Evolutionary conservation across 2,797 vertebrate species (phyloP).

Genomic region (Morus bassanus): DNA sequence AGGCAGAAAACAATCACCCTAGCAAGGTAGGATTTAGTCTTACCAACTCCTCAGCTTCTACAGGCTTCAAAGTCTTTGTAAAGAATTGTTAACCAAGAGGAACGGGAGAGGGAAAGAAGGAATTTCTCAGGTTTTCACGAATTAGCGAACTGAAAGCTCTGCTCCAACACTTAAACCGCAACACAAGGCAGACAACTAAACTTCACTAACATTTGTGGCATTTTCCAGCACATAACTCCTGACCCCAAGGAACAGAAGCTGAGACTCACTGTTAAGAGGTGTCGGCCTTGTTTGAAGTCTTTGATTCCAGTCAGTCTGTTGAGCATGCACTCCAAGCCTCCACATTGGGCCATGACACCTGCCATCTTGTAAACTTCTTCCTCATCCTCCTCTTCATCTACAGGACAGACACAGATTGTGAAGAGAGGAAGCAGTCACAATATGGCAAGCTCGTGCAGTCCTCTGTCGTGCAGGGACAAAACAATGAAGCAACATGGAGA

Average conservation of each 20-base stretch:
- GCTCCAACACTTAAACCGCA: background rate
- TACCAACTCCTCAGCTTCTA: background rate
- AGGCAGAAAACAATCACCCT: background rate
- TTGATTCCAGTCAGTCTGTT: slow-evolving; percentile 95
- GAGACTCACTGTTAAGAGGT: slow-evolving; percentile 90
- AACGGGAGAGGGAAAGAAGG: background rate
- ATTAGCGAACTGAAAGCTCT: background rate
- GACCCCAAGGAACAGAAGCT: background rate
- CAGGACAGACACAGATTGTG: background rate
- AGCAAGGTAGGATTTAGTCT: background rate
- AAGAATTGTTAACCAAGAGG: background rate
- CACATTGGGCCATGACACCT: slow-evolving; percentile 97
- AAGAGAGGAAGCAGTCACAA: background rate
- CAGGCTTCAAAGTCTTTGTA: background rate
- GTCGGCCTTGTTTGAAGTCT: slow-evolving; percentile 97
- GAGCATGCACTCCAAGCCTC: slow-evolving; percentile 96
- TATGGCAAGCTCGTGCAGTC: fast-evolving
- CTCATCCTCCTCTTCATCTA: slow-evolving; percentile 98
- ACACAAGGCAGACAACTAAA: no score
- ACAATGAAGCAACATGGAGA: background rate
- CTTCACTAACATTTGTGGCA: background rate
- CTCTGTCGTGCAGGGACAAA: background rate
- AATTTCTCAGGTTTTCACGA: background rate
- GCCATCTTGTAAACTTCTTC: slow-evolving; percentile 99
- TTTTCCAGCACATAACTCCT: background rate